A percentile compares a stretch with the other conserved stretches of the same genome.
These are phyloP conservation scores for Microplitis mediator DNA, from an alignment of 1,140 invertebrate genomes.

Conservation along the genomic window DNA sequence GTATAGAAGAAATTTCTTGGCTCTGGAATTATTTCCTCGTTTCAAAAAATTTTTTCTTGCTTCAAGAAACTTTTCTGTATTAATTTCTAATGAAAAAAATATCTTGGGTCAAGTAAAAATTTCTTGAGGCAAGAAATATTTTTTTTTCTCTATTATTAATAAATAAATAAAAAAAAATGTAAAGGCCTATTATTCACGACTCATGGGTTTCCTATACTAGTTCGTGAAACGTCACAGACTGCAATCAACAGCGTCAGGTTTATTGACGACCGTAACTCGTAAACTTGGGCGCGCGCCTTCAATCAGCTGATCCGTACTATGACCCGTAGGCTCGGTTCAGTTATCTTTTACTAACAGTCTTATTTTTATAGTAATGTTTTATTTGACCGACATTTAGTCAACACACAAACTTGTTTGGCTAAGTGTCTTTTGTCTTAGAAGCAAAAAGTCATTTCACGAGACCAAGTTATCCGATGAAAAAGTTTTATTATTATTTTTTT, in stretches of 20 bases:
- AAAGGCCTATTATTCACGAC: not conserved
- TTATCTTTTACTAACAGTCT: not conserved
- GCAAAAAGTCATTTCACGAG: not conserved
- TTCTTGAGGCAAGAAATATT: too few species aligned
- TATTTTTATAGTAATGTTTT: not conserved
- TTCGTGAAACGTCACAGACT: constrained; percentile 56
- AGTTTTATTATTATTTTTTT: constrained; percentile 33
- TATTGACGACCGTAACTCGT: constrained; percentile 64
- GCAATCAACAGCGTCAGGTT: constrained; percentile 53
- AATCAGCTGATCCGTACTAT: constrained; percentile 64
- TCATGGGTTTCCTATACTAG: constrained; percentile 39
- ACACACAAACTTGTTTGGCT: too few species aligned
- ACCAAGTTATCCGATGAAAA: not conserved
- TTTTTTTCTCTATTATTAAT: too few species aligned
- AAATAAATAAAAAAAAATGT: too few species aligned
- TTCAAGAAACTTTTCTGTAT: too few species aligned
- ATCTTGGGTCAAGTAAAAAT: too few species aligned
- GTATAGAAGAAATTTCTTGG: too few species aligned
- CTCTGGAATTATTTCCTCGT: too few species aligned
- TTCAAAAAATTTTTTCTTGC: too few species aligned
- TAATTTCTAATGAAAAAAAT: too few species aligned
- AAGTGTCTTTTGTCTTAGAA: not conserved
- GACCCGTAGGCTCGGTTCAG: constrained; percentile 41
- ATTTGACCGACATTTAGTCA: too few species aligned
- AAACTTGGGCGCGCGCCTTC: constrained; percentile 60